Evolutionary conservation across 2,113 vertebrate genomes (phyloP).

Genomic region (Calidris pygmaea): DNA sequence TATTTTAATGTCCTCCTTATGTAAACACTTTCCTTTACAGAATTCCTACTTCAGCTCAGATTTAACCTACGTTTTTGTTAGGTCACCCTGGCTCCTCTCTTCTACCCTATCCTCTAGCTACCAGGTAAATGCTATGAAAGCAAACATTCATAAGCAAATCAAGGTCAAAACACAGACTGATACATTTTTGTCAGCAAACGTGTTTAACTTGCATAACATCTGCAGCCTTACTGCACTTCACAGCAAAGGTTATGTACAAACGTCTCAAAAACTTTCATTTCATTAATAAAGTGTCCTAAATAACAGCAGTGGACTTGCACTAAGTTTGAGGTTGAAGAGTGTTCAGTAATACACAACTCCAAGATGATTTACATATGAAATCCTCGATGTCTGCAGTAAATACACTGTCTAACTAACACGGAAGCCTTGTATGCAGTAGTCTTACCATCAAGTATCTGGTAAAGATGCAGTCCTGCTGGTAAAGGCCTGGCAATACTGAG

Average conservation of each 20-base stretch:
- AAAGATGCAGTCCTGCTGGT: slow-evolving; percentile 92
- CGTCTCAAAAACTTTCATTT: neutral
- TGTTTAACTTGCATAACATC: neutral
- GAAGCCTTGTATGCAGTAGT: neutral
- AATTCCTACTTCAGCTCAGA: neutral
- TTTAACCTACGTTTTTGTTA: neutral
- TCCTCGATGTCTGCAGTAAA: neutral
- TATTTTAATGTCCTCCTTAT: neutral
- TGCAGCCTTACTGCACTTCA: neutral
- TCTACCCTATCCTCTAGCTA: neutral
- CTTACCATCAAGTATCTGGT: slow-evolving; percentile 85
- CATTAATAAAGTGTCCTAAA: neutral
- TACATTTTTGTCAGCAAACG: neutral
- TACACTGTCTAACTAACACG: neutral
- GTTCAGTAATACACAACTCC: neutral
- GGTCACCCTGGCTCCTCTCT: neutral
- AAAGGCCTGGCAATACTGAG: slow-evolving; percentile 86
- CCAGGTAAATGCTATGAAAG: neutral
- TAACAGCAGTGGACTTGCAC: neutral
- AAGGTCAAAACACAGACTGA: neutral
- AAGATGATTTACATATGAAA: neutral
- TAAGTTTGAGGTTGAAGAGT: neutral
- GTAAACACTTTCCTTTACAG: neutral
- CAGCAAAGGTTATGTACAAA: neutral
- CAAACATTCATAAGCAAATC: neutral